A percentile compares a stretch with the other conserved stretches of the same genome.
phyloP scores from a whole-genome alignment of 2,797 vertebrate species.

The Emys orbicularis region DNA sequence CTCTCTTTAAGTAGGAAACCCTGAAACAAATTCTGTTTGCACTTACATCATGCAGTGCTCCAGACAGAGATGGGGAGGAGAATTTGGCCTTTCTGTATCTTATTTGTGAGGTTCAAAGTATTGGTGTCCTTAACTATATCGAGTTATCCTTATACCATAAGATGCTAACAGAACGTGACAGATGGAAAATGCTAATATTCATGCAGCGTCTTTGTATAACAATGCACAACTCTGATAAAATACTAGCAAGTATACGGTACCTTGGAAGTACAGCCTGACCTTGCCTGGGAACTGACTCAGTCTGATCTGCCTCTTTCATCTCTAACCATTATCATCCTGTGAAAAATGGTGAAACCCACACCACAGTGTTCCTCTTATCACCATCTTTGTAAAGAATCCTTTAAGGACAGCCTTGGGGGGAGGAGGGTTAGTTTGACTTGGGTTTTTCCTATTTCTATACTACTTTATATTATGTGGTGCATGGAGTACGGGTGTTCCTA shows the following conservation, averaged over 20 bases:
- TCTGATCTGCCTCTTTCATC: background rate
- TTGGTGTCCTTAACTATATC: rapidly evolving
- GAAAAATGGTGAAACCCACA: rapidly evolving
- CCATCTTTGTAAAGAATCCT: background rate
- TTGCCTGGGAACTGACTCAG: background rate
- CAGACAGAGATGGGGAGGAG: background rate
- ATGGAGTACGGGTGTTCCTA: background rate
- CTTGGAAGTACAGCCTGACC: background rate
- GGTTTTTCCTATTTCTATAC: background rate
- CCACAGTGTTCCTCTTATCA: background rate
- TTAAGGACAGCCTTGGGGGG: background rate
- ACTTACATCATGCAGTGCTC: background rate
- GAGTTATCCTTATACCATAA: background rate
- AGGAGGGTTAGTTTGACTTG: rapidly evolving
- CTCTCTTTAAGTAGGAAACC: background rate
- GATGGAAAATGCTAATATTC: background rate
- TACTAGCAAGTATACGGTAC: rapidly evolving
- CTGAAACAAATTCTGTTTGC: background rate
- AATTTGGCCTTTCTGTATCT: rapidly evolving
- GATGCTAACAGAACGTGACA: background rate
- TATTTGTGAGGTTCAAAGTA: background rate
- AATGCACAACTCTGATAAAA: rapidly evolving
- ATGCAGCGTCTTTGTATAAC: background rate
- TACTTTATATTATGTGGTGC: background rate
- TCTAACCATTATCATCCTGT: rapidly evolving